Percentiles rank a stretch among this genome's conserved stretches.
phyloP scores from a whole-genome alignment of 2,888 invertebrate genomes.

The Isotomurus palustris region DNA sequence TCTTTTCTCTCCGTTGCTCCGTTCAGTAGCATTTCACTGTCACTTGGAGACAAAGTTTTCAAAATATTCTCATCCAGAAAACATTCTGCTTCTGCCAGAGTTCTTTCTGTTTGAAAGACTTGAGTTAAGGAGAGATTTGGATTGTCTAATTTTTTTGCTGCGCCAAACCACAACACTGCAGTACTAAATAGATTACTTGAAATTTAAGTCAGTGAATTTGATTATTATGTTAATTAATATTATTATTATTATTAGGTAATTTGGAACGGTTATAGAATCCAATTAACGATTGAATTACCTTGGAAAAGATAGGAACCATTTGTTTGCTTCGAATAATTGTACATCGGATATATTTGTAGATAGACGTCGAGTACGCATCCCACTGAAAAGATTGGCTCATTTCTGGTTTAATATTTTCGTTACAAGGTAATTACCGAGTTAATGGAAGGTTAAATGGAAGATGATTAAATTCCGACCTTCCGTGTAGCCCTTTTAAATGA shows the following conservation, averaged over 20 bases:
- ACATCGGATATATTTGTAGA: constrained; percentile 29
- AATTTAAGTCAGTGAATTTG: too few relatives aligned
- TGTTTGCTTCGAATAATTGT: constrained; percentile 33
- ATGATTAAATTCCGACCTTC: too few relatives aligned
- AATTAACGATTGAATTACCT: too few relatives aligned
- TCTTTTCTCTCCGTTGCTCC: constrained; percentile 49
- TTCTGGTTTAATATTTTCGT: not conserved
- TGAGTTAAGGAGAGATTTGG: constrained; percentile 26
- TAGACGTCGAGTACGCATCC: constrained; percentile 36
- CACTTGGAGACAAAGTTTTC: constrained; percentile 43
- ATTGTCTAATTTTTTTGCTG: constrained; percentile 34
- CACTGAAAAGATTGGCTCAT: constrained; percentile 24
- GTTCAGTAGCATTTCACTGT: constrained; percentile 49
- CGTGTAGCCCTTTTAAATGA: constrained; percentile 50
- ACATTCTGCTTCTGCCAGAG: constrained; percentile 35
- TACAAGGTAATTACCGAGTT: not conserved
- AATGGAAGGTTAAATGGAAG: too few relatives aligned
- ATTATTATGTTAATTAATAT: too few relatives aligned
- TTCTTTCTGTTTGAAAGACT: constrained; percentile 34
- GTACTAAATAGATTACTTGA: too few relatives aligned
- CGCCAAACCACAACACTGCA: constrained; percentile 40
- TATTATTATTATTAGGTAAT: too few relatives aligned
- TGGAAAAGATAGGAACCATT: constrained; percentile 42
- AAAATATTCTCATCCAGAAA: constrained; percentile 34
- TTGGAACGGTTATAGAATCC: too few relatives aligned